Percentiles rank a stretch among this genome's conserved stretches.
Conservation (phyloP, 1,140 invertebrate genomes). For the Dendroctonus valens region DNA sequence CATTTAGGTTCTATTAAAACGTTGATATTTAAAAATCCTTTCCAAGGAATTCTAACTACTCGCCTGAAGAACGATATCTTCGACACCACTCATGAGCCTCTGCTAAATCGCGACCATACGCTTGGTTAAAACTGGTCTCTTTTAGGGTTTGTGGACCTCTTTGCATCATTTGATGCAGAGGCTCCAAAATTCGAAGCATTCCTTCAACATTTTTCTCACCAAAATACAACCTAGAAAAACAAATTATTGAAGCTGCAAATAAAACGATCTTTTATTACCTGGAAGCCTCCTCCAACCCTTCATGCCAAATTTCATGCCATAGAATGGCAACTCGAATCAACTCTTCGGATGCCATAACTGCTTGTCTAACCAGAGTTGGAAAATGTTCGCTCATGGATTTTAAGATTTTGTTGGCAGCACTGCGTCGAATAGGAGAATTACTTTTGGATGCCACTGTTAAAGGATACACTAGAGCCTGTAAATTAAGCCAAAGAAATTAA, state of each 20-base stretch:
- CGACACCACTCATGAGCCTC: slow-evolving; percentile 95
- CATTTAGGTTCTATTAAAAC: too few species aligned
- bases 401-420: slow-evolving; percentile 92
- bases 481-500: slow-evolving; percentile 7
- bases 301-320: slow-evolving; percentile 99
- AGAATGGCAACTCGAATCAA: slow-evolving; percentile 96
- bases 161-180: slow-evolving; percentile 91
- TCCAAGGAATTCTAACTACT: slow-evolving; percentile 11
- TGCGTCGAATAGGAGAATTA: slow-evolving; percentile 72
- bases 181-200: slow-evolving; percentile 95
- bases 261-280: slow-evolving; percentile 37
- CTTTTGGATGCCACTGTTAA: slow-evolving; percentile 97
- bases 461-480: slow-evolving; percentile 92
- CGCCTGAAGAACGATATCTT: slow-evolving; percentile 82
- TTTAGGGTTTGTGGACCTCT: slow-evolving; percentile 92
- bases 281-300: slow-evolving; percentile 96
- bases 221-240: slow-evolving; percentile 75
- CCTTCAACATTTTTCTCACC: slow-evolving; percentile 91
- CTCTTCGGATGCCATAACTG: slow-evolving; percentile 93
- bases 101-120: slow-evolving; percentile 90
- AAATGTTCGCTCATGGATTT: slow-evolving; percentile 96
- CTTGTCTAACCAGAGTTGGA: slow-evolving; percentile 87
- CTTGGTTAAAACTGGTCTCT: slow-evolving; percentile 95
- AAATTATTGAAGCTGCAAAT: background rate
- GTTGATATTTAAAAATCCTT: background rate